Evolutionary conservation across 2,888 invertebrate species (phyloP).

Genomic region (Ectropis crepuscularia): DNA sequence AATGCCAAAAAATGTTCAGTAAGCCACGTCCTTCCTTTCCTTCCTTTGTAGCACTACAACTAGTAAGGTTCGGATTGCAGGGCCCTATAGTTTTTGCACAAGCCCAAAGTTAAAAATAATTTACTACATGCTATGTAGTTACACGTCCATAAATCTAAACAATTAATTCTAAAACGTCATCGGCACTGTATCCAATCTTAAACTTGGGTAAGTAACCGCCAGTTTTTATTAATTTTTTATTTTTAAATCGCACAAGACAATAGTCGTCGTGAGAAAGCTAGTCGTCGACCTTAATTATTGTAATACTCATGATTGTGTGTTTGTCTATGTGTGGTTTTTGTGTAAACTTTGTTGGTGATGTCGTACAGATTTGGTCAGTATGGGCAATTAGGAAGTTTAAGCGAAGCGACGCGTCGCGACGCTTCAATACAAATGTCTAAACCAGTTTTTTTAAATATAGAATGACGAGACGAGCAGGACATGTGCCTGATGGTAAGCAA

Average conservation of each 20-base stretch:
- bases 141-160: neutral
- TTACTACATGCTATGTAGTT: too few relatives aligned
- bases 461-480: too few relatives aligned
- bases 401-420: too few relatives aligned
- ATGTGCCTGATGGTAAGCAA: too few relatives aligned
- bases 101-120: too few relatives aligned
- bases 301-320: conserved; percentile 33
- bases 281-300: conserved; percentile 38
- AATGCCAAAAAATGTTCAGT: too few relatives aligned
- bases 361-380: conserved; percentile 6
- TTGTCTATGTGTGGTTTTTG: conserved; percentile 33
- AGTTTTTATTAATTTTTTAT: conserved; percentile 24
- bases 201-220: conserved; percentile 34
- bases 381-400: neutral
- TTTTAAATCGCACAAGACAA: conserved; percentile 24
- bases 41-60: too few relatives aligned
- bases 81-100: too few relatives aligned
- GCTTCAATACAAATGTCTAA: too few relatives aligned
- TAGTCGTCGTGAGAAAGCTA: conserved; percentile 38
- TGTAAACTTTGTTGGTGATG: conserved; percentile 13
- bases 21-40: too few relatives aligned
- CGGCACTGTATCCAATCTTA: conserved; percentile 17
- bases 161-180: neutral
- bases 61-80: too few relatives aligned
- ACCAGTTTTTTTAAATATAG: too few relatives aligned